A percentile compares a stretch with the other conserved stretches of the same genome.
These are phyloP conservation scores for Lysiphlebus fabarum DNA, from an alignment of 1,140 invertebrate genomes.

Conservation along the genomic window DNA sequence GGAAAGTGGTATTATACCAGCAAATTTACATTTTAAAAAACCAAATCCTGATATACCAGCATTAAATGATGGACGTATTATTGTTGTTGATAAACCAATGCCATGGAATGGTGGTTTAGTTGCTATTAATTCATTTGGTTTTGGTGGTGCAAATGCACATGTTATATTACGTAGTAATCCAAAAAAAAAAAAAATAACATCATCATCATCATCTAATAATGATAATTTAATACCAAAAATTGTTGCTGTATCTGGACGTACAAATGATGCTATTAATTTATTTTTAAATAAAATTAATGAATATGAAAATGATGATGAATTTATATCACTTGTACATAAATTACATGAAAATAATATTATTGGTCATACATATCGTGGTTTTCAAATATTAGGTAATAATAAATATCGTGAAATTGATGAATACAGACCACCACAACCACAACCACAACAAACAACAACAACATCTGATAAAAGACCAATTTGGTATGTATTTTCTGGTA, in stretches of 20 bases:
- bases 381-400: slow-evolving; percentile 63
- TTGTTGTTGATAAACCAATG: slow-evolving; percentile 78
- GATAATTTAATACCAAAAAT: slow-evolving; percentile 63
- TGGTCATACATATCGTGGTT: slow-evolving; percentile 76
- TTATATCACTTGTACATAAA: slow-evolving; percentile 73
- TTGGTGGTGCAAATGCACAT: slow-evolving; percentile 96
- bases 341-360: slow-evolving; percentile 67
- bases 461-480: slow-evolving; percentile 68
- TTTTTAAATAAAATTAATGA: slow-evolving; percentile 65
- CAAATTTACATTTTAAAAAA: slow-evolving; percentile 82
- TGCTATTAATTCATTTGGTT: slow-evolving; percentile 94
- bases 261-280: slow-evolving; percentile 71
- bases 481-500: slow-evolving; percentile 94
- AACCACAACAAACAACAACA: neutral
- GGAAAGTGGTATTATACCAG: slow-evolving; percentile 81
- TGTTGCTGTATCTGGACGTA: slow-evolving; percentile 78
- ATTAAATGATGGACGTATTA: slow-evolving; percentile 77
- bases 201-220: slow-evolving; percentile 52
- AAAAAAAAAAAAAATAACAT: slow-evolving; percentile 69
- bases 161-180: slow-evolving; percentile 77
- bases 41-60: slow-evolving; percentile 90
- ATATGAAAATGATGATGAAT: slow-evolving; percentile 68
- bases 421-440: slow-evolving; percentile 22
- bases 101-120: slow-evolving; percentile 82
- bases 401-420: slow-evolving; percentile 44